These are phyloP conservation scores for Dicrurus megarhynchus DNA, from an alignment of 2,113 vertebrate species.

Conservation along the genomic window DNA sequence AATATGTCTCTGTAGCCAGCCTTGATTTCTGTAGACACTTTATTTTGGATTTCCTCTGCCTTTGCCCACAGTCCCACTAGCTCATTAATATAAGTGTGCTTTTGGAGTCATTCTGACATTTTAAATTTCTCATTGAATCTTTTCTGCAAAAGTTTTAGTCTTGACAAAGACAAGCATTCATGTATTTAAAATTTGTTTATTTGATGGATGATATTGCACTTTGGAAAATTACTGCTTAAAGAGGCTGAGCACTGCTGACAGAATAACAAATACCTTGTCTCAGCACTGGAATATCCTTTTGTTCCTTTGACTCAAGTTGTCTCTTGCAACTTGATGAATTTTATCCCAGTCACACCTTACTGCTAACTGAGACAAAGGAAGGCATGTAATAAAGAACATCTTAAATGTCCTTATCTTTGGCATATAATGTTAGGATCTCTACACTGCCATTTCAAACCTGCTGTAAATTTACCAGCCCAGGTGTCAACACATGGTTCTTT, in stretches of 20 bases:
- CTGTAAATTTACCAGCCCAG: not conserved
- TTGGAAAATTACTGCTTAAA: not conserved
- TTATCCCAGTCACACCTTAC: not conserved
- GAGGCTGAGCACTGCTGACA: not conserved
- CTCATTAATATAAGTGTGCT: not conserved
- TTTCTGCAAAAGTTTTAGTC: not conserved
- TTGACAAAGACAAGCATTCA: not conserved
- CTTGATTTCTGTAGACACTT: not conserved
- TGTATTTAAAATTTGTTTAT: not conserved
- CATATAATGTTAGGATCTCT: not conserved
- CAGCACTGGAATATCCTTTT: not conserved
- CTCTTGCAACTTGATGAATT: not conserved
- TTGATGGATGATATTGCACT: not conserved
- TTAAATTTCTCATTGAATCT: not conserved
- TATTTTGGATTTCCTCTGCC: not conserved
- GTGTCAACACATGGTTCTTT: not conserved
- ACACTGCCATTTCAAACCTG: not conserved
- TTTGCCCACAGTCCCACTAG: not conserved
- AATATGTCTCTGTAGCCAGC: not conserved
- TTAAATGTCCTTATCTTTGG: not conserved
- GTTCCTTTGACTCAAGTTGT: not conserved
- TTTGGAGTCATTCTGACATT: not conserved
- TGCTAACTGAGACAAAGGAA: not conserved
- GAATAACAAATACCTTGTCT: not conserved
- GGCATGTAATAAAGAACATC: not conserved